These are phyloP conservation scores for Zeuzera pyrina DNA, from an alignment of 2,888 invertebrate genomes.

Conservation along the genomic window DNA sequence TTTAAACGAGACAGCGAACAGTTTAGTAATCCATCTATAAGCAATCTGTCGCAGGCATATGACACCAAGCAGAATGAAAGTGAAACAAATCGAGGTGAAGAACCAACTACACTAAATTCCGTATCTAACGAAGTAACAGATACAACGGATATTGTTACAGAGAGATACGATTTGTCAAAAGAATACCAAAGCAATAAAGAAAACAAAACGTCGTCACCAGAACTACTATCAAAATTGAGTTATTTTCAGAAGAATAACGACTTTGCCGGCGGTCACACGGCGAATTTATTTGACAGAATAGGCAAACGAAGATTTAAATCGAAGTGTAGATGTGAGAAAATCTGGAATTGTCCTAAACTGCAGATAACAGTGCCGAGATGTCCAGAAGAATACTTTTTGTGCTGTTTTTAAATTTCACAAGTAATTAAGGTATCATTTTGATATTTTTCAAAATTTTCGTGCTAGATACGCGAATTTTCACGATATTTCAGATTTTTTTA, in stretches of 20 bases:
- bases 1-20: too few relatives aligned
- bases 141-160: slow-evolving; percentile 18
- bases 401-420: slow-evolving; percentile 41
- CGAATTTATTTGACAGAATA: slow-evolving; percentile 36
- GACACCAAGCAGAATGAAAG: too few relatives aligned
- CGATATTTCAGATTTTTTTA: too few relatives aligned
- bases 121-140: slow-evolving; percentile 12
- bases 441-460: slow-evolving; percentile 6
- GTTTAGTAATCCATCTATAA: too few relatives aligned
- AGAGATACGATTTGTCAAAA: slow-evolving; percentile 20
- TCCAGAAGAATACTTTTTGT: slow-evolving; percentile 61
- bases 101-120: slow-evolving; percentile 15
- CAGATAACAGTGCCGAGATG: slow-evolving; percentile 62
- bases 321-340: slow-evolving; percentile 57
- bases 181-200: too few relatives aligned
- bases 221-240: slow-evolving; percentile 41
- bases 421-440: slow-evolving; percentile 5
- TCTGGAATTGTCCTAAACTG: slow-evolving; percentile 62
- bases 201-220: too few relatives aligned
- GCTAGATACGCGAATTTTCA: not conserved
- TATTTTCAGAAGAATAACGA: slow-evolving; percentile 33
- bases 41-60: too few relatives aligned
- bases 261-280: slow-evolving; percentile 23
- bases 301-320: slow-evolving; percentile 45
- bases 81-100: slow-evolving; percentile 10